A percentile compares a stretch with the other conserved stretches of the same genome.
phyloP scores from a whole-genome alignment of 2,113 vertebrate species.

The Brachypodius melanocephalos region DNA sequence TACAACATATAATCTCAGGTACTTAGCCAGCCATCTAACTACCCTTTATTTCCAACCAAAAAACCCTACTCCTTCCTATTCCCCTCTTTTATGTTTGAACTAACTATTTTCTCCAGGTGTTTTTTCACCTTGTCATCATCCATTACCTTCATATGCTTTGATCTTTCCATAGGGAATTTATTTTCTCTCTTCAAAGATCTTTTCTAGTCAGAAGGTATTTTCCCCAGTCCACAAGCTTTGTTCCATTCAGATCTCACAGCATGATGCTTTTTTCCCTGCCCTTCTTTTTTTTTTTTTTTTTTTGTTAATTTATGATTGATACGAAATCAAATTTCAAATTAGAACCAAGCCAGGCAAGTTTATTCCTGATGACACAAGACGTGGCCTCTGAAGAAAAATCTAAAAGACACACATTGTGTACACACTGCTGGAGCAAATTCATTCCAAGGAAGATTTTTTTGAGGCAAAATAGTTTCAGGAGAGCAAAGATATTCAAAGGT shows the following conservation, averaged over 20 bases:
- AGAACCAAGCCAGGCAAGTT: background rate
- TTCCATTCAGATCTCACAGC: background rate
- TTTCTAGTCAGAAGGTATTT: background rate
- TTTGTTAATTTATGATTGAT: background rate
- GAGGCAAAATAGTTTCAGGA: background rate
- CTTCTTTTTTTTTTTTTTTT: background rate
- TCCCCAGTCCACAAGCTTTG: background rate
- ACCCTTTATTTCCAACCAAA: background rate
- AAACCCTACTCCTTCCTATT: background rate
- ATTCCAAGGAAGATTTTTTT: background rate
- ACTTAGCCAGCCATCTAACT: background rate
- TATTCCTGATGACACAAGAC: background rate
- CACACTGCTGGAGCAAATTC: background rate
- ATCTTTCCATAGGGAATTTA: background rate
- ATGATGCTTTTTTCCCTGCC: accelerated
- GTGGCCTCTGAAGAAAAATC: background rate
- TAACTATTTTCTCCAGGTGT: conserved; percentile 3
- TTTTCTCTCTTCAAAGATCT: conserved; percentile 5
- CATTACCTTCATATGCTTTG: conserved; percentile 9
- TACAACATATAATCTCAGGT: background rate
- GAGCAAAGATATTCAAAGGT: background rate
- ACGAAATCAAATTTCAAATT: background rate
- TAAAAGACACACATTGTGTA: background rate
- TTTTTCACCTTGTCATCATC: background rate
- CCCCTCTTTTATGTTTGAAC: background rate